Evolutionary conservation across 1,140 invertebrate species (phyloP).

Genomic region (Drosophila truncata): DNA sequence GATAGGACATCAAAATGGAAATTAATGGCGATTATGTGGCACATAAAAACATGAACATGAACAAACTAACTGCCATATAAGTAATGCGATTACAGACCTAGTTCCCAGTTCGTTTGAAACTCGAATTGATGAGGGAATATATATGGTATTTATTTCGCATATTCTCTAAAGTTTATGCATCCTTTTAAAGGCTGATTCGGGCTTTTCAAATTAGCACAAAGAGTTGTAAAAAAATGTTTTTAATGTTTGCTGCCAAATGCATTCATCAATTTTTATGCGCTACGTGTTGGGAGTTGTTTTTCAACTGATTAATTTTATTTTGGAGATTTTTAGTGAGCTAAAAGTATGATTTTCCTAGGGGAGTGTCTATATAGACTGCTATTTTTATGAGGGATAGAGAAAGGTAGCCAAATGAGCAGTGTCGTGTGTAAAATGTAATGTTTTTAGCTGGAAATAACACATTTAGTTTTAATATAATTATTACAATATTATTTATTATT

Average conservation of each 20-base stretch:
- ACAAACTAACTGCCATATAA: conserved; percentile 50
- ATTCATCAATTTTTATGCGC: conserved; percentile 18
- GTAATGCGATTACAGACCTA: conserved; percentile 47
- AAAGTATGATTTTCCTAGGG: not conserved
- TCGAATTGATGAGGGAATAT: conserved; percentile 37
- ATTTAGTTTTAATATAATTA: no score
- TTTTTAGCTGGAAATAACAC: not conserved
- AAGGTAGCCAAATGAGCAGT: no score
- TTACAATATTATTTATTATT: no score
- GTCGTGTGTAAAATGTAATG: no score
- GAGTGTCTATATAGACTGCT: not conserved
- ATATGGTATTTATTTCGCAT: not conserved
- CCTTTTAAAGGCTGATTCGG: conserved; percentile 27
- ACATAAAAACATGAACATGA: conserved; percentile 48
- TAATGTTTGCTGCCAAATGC: conserved; percentile 5
- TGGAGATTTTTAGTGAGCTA: not conserved
- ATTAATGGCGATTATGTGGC: conserved; percentile 60
- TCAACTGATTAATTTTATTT: conserved; percentile 4
- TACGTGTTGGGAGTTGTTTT: not conserved
- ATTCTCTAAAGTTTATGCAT: conserved; percentile 22
- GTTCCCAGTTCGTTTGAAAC: conserved; percentile 13
- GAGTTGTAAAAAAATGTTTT: conserved; percentile 15
- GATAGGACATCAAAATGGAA: conserved; percentile 61
- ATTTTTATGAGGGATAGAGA: not conserved
- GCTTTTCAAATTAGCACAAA: conserved; percentile 13